Evolutionary conservation across 2,888 invertebrate genomes (phyloP).

Genomic region (Marasmarcha lunaedactyla): DNA sequence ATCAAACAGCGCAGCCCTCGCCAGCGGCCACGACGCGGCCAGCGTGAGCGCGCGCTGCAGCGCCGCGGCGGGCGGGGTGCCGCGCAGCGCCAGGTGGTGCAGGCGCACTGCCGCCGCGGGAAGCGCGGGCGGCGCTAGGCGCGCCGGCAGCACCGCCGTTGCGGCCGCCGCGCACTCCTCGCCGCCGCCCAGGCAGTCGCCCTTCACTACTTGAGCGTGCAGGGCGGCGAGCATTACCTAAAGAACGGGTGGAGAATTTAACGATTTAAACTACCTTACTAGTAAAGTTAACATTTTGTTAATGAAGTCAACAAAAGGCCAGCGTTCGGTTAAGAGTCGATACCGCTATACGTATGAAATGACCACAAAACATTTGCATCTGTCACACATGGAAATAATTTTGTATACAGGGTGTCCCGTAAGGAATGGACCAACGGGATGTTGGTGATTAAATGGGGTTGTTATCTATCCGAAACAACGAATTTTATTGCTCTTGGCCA

Average conservation of each 20-base stretch:
- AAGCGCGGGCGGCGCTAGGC: conserved; percentile 83
- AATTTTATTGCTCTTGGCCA: too few species aligned
- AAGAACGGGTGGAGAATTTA: background rate
- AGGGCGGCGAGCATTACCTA: conserved; percentile 94
- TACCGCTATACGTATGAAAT: too few species aligned
- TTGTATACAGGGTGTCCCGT: too few species aligned
- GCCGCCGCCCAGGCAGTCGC: conserved; percentile 80
- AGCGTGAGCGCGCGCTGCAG: conserved; percentile 94
- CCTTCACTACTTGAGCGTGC: conserved; percentile 92
- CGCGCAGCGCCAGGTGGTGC: conserved; percentile 91
- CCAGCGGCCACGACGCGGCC: conserved; percentile 93
- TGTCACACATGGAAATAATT: too few species aligned
- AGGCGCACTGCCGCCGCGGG: conserved; percentile 88
- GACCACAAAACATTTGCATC: too few species aligned
- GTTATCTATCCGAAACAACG: too few species aligned
- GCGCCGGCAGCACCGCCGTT: conserved; percentile 82
- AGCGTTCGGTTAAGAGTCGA: too few species aligned
- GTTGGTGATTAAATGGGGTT: too few species aligned
- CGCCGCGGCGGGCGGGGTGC: conserved; percentile 87
- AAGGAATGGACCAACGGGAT: too few species aligned
- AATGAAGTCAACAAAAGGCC: too few species aligned
- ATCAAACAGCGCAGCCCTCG: conserved; percentile 93
- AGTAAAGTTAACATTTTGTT: too few species aligned
- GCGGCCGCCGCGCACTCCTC: conserved; percentile 79
- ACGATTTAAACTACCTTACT: too few species aligned